Conservation (phyloP, 2,888 invertebrate species). For the Pristionchus entomophagus region DNA sequence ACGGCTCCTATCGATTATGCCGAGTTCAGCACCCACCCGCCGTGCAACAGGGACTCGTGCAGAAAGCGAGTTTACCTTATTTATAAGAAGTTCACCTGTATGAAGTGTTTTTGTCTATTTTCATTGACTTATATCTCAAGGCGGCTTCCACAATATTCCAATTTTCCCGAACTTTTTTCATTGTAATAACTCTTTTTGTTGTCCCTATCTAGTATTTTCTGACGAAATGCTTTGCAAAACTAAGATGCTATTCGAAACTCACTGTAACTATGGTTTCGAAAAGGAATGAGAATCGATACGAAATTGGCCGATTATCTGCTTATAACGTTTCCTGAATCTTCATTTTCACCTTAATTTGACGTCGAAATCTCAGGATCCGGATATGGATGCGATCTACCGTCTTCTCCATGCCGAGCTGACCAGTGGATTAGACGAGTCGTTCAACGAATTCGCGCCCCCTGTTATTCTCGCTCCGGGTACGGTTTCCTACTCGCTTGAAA, state of each 20-base stretch:
- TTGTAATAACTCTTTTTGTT: neutral
- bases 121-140: neutral
- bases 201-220: too few relatives aligned
- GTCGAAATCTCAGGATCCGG: conserved; percentile 48
- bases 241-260: neutral
- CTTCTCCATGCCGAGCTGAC: conserved; percentile 54
- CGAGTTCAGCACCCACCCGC: conserved; percentile 51
- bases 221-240: too few relatives aligned
- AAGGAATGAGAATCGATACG: too few relatives aligned
- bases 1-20: conserved; percentile 49
- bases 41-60: conserved; percentile 63
- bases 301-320: too few relatives aligned
- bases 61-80: conserved; percentile 43
- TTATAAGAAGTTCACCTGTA: neutral
- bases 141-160: neutral
- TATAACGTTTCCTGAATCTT: too few relatives aligned
- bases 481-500: too few relatives aligned
- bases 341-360: too few relatives aligned
- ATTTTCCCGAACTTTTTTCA: neutral
- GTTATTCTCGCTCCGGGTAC: conserved; percentile 55
- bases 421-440: conserved; percentile 53
- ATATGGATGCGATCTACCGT: conserved; percentile 51
- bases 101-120: too few relatives aligned
- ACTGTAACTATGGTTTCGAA: neutral
- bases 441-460: conserved; percentile 57